phyloP scores from a whole-genome alignment of 1,140 invertebrate species.

The Heliconius hermathena region DNA sequence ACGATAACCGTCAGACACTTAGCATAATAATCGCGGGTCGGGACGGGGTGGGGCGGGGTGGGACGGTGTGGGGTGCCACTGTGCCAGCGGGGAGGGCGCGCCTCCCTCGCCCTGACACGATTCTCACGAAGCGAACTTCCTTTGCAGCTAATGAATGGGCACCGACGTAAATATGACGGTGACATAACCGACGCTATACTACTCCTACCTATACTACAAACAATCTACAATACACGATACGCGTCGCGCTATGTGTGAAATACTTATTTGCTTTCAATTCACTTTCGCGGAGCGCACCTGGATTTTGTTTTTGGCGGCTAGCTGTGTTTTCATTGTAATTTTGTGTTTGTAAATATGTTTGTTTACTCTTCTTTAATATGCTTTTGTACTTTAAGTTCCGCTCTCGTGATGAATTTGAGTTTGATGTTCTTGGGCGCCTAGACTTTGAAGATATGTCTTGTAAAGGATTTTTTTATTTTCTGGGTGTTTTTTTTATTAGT shows the following conservation, averaged over 20 bases:
- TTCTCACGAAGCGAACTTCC: slow-evolving; percentile 76
- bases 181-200: slow-evolving; percentile 53
- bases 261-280: slow-evolving; percentile 10
- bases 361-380: background rate
- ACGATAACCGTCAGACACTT: slow-evolving; percentile 69
- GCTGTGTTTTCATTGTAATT: background rate
- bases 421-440: no score
- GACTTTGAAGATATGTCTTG: no score
- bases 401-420: no score
- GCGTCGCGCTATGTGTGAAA: slow-evolving; percentile 31
- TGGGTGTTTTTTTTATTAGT: no score
- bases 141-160: slow-evolving; percentile 77
- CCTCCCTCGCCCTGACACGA: slow-evolving; percentile 69
- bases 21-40: slow-evolving; percentile 77
- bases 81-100: slow-evolving; percentile 43
- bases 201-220: background rate
- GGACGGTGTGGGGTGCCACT: slow-evolving; percentile 34
- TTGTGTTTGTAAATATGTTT: background rate
- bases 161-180: slow-evolving; percentile 66
- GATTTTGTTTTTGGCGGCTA: background rate
- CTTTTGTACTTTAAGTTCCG: background rate
- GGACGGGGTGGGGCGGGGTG: slow-evolving; percentile 49
- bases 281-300: slow-evolving; percentile 11
- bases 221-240: slow-evolving; percentile 21
- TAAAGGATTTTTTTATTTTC: no score